phyloP scores from a whole-genome alignment of 2,888 invertebrate species.

The Lingula anatina region DNA sequence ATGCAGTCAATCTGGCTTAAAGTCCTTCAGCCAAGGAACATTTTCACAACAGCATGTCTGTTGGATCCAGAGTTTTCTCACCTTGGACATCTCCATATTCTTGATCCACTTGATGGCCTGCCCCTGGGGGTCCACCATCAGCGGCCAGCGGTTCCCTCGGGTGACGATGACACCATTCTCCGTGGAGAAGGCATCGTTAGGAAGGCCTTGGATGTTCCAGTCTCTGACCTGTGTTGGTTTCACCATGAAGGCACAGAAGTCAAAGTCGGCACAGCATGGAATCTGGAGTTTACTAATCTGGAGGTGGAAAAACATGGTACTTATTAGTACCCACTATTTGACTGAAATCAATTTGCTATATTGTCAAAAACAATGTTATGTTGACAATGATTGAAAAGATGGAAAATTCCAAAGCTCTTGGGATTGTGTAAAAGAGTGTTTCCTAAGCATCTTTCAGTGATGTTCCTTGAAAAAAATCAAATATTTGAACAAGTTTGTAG shows the following conservation, averaged over 20 bases:
- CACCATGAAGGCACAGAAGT: slow-evolving; percentile 68
- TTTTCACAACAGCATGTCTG: too few relatives aligned
- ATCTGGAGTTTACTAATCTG: slow-evolving; percentile 61
- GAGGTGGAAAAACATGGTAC: slow-evolving; percentile 1
- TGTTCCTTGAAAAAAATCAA: too few relatives aligned
- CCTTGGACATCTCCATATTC: slow-evolving; percentile 59
- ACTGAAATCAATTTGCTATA: too few relatives aligned
- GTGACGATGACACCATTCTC: slow-evolving; percentile 88
- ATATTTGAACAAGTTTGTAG: too few relatives aligned
- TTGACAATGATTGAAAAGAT: too few relatives aligned
- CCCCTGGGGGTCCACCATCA: slow-evolving; percentile 84
- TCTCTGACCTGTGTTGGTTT: slow-evolving; percentile 77
- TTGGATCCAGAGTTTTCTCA: slow-evolving; percentile 8
- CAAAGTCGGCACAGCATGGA: slow-evolving; percentile 65
- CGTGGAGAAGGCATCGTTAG: slow-evolving; percentile 81
- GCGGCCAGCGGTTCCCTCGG: slow-evolving; percentile 73
- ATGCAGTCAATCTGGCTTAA: too few relatives aligned
- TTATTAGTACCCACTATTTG: too few relatives aligned
- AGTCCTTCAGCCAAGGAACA: too few relatives aligned
- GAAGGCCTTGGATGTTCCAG: slow-evolving; percentile 86
- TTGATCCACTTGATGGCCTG: slow-evolving; percentile 88
- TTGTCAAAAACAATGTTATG: too few relatives aligned
- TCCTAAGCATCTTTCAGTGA: too few relatives aligned
- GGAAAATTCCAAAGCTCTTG: too few relatives aligned
- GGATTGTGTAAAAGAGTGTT: too few relatives aligned